A percentile compares a stretch with the other conserved stretches of the same genome.
These are phyloP conservation scores for Nanorana parkeri DNA, from an alignment of 2,113 vertebrate species.

Conservation along the genomic window DNA sequence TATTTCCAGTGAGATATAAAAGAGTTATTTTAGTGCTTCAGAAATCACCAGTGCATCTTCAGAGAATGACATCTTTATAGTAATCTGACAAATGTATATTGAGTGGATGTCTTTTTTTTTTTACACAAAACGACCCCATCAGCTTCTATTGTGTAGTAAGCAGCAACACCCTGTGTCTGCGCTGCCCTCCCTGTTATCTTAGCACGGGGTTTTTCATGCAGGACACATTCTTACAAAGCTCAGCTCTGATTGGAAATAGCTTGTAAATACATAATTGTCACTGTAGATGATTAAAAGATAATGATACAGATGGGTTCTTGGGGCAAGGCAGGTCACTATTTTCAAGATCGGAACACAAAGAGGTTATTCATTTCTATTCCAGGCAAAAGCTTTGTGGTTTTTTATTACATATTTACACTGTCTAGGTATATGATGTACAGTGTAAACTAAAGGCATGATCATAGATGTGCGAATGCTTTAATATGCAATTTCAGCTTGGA, in stretches of 20 bases:
- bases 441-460: not conserved
- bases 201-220: not conserved
- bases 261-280: conserved; percentile 28
- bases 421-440: too few species aligned
- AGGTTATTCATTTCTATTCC: not conserved
- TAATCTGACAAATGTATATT: not conserved
- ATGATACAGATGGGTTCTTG: conserved; percentile 4
- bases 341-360: not conserved
- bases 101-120: not conserved
- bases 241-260: not conserved
- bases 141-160: conserved; percentile 4
- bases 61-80: conserved; percentile 10
- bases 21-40: not conserved
- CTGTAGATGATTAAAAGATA: conserved; percentile 14
- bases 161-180: not conserved
- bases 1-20: not conserved
- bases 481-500: not conserved
- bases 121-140: conserved; percentile 8
- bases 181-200: not conserved
- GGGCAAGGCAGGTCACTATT: conserved; percentile 3
- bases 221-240: not conserved
- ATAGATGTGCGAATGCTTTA: not conserved
- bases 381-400: not conserved
- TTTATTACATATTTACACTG: not conserved
- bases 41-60: conserved; percentile 9